Base-by-base conservation (phyloP, 2,113 vertebrate genomes). In the Marcusenius ussheri region DNA sequence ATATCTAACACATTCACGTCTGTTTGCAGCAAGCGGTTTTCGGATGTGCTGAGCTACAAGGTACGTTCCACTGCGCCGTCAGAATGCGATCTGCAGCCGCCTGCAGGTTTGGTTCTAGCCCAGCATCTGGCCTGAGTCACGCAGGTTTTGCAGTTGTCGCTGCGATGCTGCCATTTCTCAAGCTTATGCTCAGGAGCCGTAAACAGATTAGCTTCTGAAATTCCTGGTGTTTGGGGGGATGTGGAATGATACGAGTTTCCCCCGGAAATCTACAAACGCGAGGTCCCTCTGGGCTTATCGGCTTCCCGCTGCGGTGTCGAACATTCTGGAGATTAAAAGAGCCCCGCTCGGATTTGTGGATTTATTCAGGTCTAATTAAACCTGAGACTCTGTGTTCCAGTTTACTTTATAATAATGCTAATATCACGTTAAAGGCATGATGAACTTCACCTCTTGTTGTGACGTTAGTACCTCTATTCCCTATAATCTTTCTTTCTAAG, bases 31-130 rank as follows among this genome's bases (percentile, higher is more conserved):
- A 93, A 94, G 93, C 96, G 90, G 51, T 99, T 99, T 94, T 96
- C 95, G 91, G 95, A 97, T 90, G 92, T 96, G 53, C 94, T 99
- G 93, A 97, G 96, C n/a, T 97, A 96, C 92, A 99, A 99, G 98
- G 98, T 99, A 97, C 77, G 96, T 90, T 83, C 89, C 31, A 11
- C 45, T 11, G 8, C 21, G 62, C 62, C 3, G 27, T 70, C 62
- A 84, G 83, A 84, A n/a, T 84, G 83, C 24, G 21, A 46, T 46
- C 19, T 84, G 17, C 42, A 31, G 2, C 87, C 58, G 8, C 42
- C 53, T 8, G 3, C n/a, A 10, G 21, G 56, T 62, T 88, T 24
- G n/a, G 24, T 27, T 74, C 58, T 13, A 39, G 15, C 39, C 83
- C 21, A 47, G 39, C 45, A 27, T 47, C 45, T 15, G 5, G 58